Base-by-base conservation (phyloP, 2,797 vertebrate genomes). In the Brachymystax lenok region DNA sequence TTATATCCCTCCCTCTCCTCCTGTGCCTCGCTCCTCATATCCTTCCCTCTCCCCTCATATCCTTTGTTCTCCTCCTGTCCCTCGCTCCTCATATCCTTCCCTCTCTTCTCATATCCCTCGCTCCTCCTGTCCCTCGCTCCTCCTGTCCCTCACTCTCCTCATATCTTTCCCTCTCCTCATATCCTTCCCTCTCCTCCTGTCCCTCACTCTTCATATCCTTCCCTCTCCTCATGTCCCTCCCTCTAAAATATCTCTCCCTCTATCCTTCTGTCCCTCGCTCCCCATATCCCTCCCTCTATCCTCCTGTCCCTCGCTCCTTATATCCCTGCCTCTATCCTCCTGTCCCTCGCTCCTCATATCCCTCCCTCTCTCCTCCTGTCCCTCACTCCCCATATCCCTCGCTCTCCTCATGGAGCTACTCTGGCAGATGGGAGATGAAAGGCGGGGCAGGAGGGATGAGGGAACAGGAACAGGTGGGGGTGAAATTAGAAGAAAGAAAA, bases 401-500 rank as follows among this genome's bases (percentile, higher is more conserved):
- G 66, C 40, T 0, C 75, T 84, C 80, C 61, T 87, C 73, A 85
- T 72, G 82, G 82, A 81, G 81, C 82, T 74, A 68, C 81, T n/a
- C 87, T 87, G 90, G 87, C 93, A 95, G 94, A 94, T 95, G 94
- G 91, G 88, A 88, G 83, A 94, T 94, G 90, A 93, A 94, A 94
- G 91, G 64, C 78, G 71, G 88, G 89, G 86, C 69, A 79, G 85
- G 89, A 83, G 84, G 84, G 85, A 63, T 16, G 24, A 84, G 86
- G 85, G 85, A 88, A 86, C 70, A 83, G 82, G 90, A 91, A 91
- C 90, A 92, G 91, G 91, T 92, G 91, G 91, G 91, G 91, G 87
- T 85, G 72, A 88, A 83, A 91, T 87, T 82, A 83, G 79, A 87
- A 92, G 87, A 90, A 90, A 91, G 89, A 78, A 75, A 84, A 83